phyloP scores from a whole-genome alignment of 1,140 invertebrate species.

The Hypsibius dujardini region DNA sequence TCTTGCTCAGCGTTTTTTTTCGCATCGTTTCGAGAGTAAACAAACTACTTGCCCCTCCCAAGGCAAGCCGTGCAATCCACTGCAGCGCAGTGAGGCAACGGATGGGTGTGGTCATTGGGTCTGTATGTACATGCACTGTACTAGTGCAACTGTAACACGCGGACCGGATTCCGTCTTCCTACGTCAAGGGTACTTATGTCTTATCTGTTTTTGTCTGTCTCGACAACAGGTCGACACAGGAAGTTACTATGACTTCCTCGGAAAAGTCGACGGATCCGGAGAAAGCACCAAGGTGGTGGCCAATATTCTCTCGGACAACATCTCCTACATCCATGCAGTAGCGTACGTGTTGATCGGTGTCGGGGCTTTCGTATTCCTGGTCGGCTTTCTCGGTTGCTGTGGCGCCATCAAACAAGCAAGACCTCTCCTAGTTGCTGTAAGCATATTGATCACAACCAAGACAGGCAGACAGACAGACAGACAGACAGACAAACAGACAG shows the following conservation, averaged over 20 bases:
- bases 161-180: no score
- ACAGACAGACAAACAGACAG: no score
- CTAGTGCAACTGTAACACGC: no score
- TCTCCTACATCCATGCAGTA: conserved; percentile 28
- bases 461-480: neutral
- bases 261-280: neutral
- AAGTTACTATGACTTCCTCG: conserved; percentile 37
- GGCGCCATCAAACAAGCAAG: conserved; percentile 67
- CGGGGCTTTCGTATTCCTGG: conserved; percentile 58
- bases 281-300: neutral
- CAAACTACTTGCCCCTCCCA: no score
- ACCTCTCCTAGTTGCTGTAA: conserved; percentile 60
- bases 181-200: no score
- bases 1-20: no score
- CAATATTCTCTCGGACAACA: conserved; percentile 9
- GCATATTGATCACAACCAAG: conserved; percentile 51
- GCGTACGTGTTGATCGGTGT: conserved; percentile 43
- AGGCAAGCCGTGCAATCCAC: no score
- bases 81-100: no score
- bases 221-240: conserved; percentile 45
- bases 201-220: no score
- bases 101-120: no score
- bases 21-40: no score
- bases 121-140: no score
- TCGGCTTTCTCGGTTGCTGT: conserved; percentile 75